Evolutionary conservation across 2,113 vertebrate species (phyloP).

Genomic region (Calypte anna): DNA sequence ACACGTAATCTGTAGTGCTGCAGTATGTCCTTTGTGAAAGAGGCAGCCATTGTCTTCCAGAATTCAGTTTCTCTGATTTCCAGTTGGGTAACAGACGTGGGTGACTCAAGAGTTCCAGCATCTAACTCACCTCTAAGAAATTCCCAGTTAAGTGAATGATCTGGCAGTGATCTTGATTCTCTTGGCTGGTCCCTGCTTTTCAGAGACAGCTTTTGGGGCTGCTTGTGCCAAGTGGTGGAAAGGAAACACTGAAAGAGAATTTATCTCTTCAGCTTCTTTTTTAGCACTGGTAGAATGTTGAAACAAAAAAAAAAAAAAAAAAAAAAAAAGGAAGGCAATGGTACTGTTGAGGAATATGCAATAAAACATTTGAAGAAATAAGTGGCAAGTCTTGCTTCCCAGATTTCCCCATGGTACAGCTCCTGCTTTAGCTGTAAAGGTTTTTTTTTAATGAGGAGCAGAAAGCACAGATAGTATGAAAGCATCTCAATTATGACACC

Average conservation of each 20-base stretch:
- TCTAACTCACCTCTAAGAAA: neutral
- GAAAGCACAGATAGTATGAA: neutral
- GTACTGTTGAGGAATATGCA: neutral
- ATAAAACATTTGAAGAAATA: neutral
- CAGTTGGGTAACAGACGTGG: neutral
- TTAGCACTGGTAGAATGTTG: neutral
- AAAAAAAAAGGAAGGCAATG: neutral
- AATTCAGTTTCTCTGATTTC: neutral
- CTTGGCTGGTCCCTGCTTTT: neutral
- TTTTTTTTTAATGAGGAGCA: neutral
- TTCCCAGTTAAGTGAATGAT: neutral
- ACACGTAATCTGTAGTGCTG: neutral
- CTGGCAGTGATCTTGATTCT: neutral
- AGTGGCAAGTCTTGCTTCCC: neutral
- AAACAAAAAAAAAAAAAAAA: neutral
- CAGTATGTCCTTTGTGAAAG: neutral
- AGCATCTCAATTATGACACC: neutral
- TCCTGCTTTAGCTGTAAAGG: neutral
- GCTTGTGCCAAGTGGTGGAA: neutral
- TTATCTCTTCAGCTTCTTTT: neutral
- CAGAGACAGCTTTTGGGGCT: neutral
- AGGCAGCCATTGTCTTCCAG: neutral
- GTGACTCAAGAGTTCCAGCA: conserved; percentile 24
- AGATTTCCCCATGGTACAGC: neutral
- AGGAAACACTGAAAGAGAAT: neutral